Evolutionary conservation across 2,888 invertebrate species (phyloP), one percentile per base, ranked within the genome.

Genomic region (Pollenia angustigena): DNA sequence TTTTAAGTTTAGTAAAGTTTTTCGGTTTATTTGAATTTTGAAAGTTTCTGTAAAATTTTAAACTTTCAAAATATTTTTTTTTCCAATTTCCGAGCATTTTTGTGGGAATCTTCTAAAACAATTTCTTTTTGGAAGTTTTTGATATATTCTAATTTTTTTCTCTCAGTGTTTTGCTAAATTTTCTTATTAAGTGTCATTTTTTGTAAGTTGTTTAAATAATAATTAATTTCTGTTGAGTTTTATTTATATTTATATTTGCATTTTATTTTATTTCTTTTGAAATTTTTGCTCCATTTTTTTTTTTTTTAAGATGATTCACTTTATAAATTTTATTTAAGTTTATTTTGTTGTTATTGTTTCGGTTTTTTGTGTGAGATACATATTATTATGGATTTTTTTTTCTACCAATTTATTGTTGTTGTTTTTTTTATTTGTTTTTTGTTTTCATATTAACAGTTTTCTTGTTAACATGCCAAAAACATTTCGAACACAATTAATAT

Each of bases 391-490:
- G 32, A 84, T 79, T 66, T 82, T 75, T 75, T 81, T 50, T 74
- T 50, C 32, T 16, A 58, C 42, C 64, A 72, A 64, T 52, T 75
- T 46, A 14, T 69, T 76, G 50, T 75, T 83, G 81, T 56, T 86
- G 66, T 56, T 76, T 69, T 87, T 69, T 69, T 72, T 54, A 32
- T 71, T 44, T n/a, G 32, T 23, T 6, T 44, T n/a, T 54, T 48
- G 40, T 80, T 72, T 64, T 62, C 60, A 52, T 85, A 85, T 87
- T 87, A 87, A 87, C 87, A 87, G 87, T 87, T 87, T 84, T 87
- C 84, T 84, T 87, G 87, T 87, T 84, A 87, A 87, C 87, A 87
- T 87, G 87, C 87, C 87, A 87, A 87, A 87, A 87, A 87, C 87
- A 87, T 87, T 87, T 87, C 84, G 84, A 84, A 74, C 76, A 79